A percentile compares a stretch with the other conserved stretches of the same genome.
Conservation (phyloP, 2,797 vertebrate genomes). For the Alfaro cultratus region DNA sequence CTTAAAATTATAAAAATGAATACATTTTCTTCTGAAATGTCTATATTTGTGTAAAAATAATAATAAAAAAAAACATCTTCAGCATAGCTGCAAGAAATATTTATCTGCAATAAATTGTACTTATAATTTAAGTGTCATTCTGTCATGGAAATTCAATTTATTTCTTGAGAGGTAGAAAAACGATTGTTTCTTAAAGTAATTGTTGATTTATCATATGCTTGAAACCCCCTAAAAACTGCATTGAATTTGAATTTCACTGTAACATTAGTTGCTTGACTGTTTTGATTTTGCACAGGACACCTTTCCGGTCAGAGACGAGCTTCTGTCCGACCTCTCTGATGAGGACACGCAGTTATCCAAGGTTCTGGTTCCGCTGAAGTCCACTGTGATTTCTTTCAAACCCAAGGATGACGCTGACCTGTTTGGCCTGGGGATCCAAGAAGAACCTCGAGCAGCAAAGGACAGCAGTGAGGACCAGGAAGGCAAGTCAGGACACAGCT, state of each 20-base stretch:
- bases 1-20: too few relatives aligned
- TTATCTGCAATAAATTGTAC: too few relatives aligned
- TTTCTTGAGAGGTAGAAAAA: too few relatives aligned
- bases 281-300: constrained; percentile 72
- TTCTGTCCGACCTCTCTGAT: constrained; percentile 88
- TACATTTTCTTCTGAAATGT: too few relatives aligned
- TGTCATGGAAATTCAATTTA: too few relatives aligned
- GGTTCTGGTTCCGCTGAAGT: constrained; percentile 73
- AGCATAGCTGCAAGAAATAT: too few relatives aligned
- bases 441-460: constrained; percentile 73
- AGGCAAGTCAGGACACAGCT: constrained; percentile 57
- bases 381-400: constrained; percentile 83
- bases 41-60: too few relatives aligned
- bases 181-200: too few relatives aligned
- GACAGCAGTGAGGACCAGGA: constrained; percentile 91
- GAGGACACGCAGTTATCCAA: constrained; percentile 81
- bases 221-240: too few relatives aligned
- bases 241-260: not conserved
- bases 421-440: constrained; percentile 90
- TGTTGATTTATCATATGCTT: too few relatives aligned
- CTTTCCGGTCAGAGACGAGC: constrained; percentile 88
- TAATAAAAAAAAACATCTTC: too few relatives aligned
- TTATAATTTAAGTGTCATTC: too few relatives aligned
- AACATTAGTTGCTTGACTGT: not conserved
- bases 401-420: constrained; percentile 87